A percentile compares a stretch with the other conserved stretches of the same genome.
These are phyloP conservation scores for Rosalia funebris DNA, from an alignment of 2,888 invertebrate genomes.

Conservation along the genomic window DNA sequence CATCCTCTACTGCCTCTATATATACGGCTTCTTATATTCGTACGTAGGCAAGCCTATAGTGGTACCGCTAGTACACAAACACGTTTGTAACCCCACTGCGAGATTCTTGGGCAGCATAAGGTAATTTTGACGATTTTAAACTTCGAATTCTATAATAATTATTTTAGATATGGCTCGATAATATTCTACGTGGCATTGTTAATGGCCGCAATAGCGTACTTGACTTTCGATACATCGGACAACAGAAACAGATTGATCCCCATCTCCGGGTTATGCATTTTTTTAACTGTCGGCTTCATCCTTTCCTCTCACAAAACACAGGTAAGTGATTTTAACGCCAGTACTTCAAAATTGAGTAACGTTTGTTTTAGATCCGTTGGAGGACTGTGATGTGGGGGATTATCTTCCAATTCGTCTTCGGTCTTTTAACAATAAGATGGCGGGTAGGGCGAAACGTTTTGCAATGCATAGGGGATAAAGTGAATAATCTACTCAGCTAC, in stretches of 20 bases:
- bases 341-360: too few relatives aligned
- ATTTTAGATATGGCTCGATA: conserved; percentile 66
- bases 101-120: conserved; percentile 32
- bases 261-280: conserved; percentile 71
- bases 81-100: conserved; percentile 34
- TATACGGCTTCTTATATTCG: conserved; percentile 39
- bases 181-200: conserved; percentile 64
- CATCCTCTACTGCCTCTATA: conserved; percentile 43
- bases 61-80: conserved; percentile 36
- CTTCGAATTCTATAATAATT: neutral
- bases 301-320: conserved; percentile 71
- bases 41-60: conserved; percentile 38
- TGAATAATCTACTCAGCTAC: conserved; percentile 81
- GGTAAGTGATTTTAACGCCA: conserved; percentile 57
- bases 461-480: conserved; percentile 71
- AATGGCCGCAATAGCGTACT: conserved; percentile 67
- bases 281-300: conserved; percentile 72
- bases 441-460: conserved; percentile 78
- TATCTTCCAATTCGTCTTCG: conserved; percentile 84
- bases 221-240: conserved; percentile 73
- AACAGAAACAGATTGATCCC: conserved; percentile 74
- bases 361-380: conserved; percentile 77
- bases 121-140: conserved; percentile 24
- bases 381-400: conserved; percentile 83
- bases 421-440: conserved; percentile 88